Evolutionary conservation across 30 jellyfish, hydroid and myxozoan genomes (phyloP), one percentile per base, ranked within the genome.

Genomic region (Calvadosia cruxmelitensis): DNA sequence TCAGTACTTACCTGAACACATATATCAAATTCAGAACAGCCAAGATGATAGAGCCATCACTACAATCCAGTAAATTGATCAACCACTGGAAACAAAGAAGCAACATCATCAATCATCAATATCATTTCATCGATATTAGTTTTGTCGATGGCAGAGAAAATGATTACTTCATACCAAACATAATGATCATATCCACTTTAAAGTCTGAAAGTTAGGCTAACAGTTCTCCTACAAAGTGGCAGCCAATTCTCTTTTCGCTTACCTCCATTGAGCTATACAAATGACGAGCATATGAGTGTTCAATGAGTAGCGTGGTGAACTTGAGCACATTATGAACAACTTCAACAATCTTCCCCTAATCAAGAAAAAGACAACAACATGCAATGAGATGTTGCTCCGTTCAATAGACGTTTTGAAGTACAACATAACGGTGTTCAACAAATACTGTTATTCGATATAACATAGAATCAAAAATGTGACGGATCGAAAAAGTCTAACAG

Each of bases 211-310:
- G n/a, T n/a, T n/a, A n/a, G n/a, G n/a, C n/a, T n/a, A n/a, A n/a
- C n/a, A n/a, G n/a, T n/a, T n/a, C n/a, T n/a, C n/a, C n/a, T n/a
- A n/a, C n/a, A n/a, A n/a, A n/a, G n/a, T n/a, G n/a, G n/a, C n/a
- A n/a, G n/a, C n/a, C n/a, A n/a, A n/a, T n/a, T n/a, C n/a, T n/a
- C n/a, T n/a, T n/a, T n/a, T 16, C 33, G 70, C 74, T 0, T 53
- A 91, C 99, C 94, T 91, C 99, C 13, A 82, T 78, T 2, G 99
- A 91, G 70, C 81, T 91, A 83, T 91, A 91, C 16, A 91, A 84
- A 69, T 91, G 99, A 64, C 99, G 77, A 34, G 99, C 99, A 70
- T 91, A 91, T 0, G 99, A 91, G 64, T 91, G 99, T 84, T 91
- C 99, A 24, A 91, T 91, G 48, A 91, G 67, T 20, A 91, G 69